phyloP scores from a whole-genome alignment of 2,888 invertebrate species.

The Smittia aterrima region DNA sequence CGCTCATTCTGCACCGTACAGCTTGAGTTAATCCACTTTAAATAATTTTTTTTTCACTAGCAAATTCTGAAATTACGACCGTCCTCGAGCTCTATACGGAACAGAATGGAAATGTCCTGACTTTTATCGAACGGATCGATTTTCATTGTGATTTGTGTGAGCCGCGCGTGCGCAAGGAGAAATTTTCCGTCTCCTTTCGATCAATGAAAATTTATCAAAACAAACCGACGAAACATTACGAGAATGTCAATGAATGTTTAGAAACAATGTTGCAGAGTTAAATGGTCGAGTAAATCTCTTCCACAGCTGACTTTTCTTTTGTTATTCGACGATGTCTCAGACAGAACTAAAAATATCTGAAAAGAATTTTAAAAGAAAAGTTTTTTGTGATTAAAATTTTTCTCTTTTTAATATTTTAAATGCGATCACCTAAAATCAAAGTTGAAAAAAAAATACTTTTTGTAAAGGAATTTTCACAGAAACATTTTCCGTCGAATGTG shows the following conservation, averaged over 20 bases:
- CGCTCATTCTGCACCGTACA: constrained; percentile 13
- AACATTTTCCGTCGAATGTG: too few species aligned
- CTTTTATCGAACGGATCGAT: constrained; percentile 27
- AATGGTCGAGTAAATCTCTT: too few species aligned
- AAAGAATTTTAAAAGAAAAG: too few species aligned
- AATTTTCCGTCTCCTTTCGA: background rate
- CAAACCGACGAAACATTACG: background rate
- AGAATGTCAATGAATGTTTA: background rate
- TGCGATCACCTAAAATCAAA: too few species aligned
- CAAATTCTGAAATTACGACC: background rate
- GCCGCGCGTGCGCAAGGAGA: background rate
- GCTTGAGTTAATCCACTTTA: background rate
- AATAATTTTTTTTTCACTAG: background rate
- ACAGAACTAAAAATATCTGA: too few species aligned
- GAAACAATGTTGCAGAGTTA: constrained; percentile 6
- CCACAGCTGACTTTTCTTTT: too few species aligned
- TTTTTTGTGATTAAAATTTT: too few species aligned
- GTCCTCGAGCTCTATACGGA: constrained; percentile 23
- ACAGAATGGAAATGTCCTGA: constrained; percentile 37
- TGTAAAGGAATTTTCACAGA: too few species aligned
- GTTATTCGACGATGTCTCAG: too few species aligned
- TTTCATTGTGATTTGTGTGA: background rate
- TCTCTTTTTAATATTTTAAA: too few species aligned
- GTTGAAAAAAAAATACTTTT: too few species aligned
- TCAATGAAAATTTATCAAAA: constrained; percentile 7